Evolutionary conservation across 2,113 vertebrate genomes (phyloP).

Genomic region (Origma solitaria): DNA sequence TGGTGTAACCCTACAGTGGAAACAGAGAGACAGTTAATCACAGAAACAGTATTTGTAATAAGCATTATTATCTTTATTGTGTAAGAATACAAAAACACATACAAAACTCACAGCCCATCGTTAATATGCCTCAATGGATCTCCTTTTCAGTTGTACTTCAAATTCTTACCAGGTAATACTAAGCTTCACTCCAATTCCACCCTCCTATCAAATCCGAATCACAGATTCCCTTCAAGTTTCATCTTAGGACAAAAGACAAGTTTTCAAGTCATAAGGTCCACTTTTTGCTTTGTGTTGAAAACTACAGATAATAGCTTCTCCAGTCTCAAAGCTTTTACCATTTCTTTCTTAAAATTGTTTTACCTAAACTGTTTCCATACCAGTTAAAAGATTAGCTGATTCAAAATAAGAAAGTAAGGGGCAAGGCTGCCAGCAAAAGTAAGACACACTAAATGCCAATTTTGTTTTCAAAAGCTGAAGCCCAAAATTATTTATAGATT

Average conservation of each 20-base stretch:
- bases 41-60: neutral
- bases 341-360: neutral
- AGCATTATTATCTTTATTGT: neutral
- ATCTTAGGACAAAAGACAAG: neutral
- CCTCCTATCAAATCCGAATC: neutral
- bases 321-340: neutral
- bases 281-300: neutral
- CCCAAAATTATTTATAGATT: neutral
- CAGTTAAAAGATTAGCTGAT: neutral
- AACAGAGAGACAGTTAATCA: constrained; percentile 2
- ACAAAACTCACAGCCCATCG: neutral
- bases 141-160: neutral
- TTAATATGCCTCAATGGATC: neutral
- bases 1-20: constrained; percentile 89
- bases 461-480: neutral
- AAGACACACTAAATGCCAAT: neutral
- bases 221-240: neutral
- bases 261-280: neutral
- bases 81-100: neutral
- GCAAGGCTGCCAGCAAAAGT: neutral
- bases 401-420: neutral
- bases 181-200: neutral
- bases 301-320: neutral
- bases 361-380: neutral
- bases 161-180: neutral